These are phyloP conservation scores for Ashinkailepas kermadecensis DNA, from an alignment of 2,888 invertebrate species.

Conservation along the genomic window DNA sequence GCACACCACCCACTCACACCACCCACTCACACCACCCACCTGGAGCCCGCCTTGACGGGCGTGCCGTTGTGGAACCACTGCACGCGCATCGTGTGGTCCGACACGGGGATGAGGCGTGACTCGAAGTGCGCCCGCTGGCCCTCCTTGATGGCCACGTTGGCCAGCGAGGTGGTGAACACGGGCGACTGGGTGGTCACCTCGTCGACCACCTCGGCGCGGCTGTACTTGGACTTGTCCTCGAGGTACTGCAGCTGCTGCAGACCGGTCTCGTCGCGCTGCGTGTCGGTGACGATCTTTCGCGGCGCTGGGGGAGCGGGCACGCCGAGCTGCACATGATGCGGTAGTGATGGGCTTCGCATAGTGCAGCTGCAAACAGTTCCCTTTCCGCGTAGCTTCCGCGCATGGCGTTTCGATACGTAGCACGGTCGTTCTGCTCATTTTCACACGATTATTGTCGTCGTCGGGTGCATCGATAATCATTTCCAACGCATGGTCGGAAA, in stretches of 20 bases:
- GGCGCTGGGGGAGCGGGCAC: conserved; percentile 40
- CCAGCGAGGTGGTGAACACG: conserved; percentile 83
- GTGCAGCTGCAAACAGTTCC: no score
- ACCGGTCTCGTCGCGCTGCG: conserved; percentile 75
- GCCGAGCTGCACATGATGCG: no score
- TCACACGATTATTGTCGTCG: no score
- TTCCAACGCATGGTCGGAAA: no score
- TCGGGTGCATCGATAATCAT: no score
- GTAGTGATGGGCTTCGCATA: no score
- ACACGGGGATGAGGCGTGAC: conserved; percentile 85
- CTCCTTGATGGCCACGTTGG: conserved; percentile 86
- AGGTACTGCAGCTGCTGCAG: conserved; percentile 81
- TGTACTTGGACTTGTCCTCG: conserved; percentile 73
- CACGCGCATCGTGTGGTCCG: conserved; percentile 85
- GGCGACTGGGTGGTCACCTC: conserved; percentile 81
- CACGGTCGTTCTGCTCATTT: no score
- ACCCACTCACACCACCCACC: background rate
- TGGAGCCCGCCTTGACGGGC: conserved; percentile 68
- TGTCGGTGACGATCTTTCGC: conserved; percentile 70
- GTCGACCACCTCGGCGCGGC: conserved; percentile 64
- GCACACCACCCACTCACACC: no score
- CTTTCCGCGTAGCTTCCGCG: no score
- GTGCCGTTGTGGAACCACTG: conserved; percentile 92
- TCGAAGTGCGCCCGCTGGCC: conserved; percentile 92
- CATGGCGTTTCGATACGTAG: no score